Conservation (phyloP, 2,888 invertebrate species). For the Tethea ocularis region DNA sequence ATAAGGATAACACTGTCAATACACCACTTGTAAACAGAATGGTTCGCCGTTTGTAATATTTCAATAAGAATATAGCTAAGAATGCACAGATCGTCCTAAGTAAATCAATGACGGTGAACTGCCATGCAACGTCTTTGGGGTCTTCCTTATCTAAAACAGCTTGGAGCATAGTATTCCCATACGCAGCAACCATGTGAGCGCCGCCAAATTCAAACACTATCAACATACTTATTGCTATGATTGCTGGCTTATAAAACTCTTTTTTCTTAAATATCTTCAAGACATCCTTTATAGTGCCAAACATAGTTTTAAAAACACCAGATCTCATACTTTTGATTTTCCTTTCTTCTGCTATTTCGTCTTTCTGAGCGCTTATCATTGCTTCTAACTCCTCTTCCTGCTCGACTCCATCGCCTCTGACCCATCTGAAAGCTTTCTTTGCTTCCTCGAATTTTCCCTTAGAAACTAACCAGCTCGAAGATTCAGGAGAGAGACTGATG, state of each 20-base stretch:
- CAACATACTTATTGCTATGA: slow-evolving; percentile 75
- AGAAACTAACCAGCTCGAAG: slow-evolving; percentile 86
- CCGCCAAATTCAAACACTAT: slow-evolving; percentile 78
- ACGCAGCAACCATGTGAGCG: slow-evolving; percentile 76
- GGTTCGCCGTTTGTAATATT: slow-evolving; percentile 66
- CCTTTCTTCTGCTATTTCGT: slow-evolving; percentile 52
- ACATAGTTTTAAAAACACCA: slow-evolving; percentile 49
- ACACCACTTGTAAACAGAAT: slow-evolving; percentile 72
- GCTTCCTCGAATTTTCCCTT: slow-evolving; percentile 84
- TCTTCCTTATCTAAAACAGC: slow-evolving; percentile 64
- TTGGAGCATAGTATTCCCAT: slow-evolving; percentile 72
- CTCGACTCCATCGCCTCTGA: slow-evolving; percentile 79
- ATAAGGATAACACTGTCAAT: slow-evolving; percentile 67
- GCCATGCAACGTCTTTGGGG: slow-evolving; percentile 72
- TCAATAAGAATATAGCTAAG: slow-evolving; percentile 76
- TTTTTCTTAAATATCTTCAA: slow-evolving; percentile 74
- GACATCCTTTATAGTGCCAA: slow-evolving; percentile 55
- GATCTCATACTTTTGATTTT: slow-evolving; percentile 45
- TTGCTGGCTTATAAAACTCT: slow-evolving; percentile 75
- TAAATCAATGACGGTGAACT: slow-evolving; percentile 86
- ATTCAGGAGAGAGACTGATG: slow-evolving; percentile 83
- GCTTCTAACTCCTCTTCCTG: slow-evolving; percentile 72
- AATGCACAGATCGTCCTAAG: slow-evolving; percentile 85
- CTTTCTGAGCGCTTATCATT: slow-evolving; percentile 69
- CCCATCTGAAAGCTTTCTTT: slow-evolving; percentile 83